A percentile compares a stretch with the other conserved stretches of the same genome.
phyloP scores from a whole-genome alignment of 2,797 vertebrate genomes.

The Sebastes hopkinsi region DNA sequence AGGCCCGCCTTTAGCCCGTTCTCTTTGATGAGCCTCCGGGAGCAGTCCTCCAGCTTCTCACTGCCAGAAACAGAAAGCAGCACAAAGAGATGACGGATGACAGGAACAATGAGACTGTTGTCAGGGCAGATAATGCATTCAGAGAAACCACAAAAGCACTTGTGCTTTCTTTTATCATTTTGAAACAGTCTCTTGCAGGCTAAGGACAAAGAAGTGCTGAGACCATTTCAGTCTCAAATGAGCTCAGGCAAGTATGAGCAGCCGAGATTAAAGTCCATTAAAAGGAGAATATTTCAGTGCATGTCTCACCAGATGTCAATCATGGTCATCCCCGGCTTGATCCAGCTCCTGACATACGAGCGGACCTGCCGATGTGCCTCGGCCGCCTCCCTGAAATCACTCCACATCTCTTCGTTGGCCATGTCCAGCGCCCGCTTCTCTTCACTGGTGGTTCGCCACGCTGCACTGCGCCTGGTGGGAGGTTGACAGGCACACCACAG shows the following conservation, averaged over 20 bases:
- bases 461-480: slow-evolving; percentile 87
- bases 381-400: slow-evolving; percentile 96
- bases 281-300: background rate
- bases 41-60: slow-evolving; percentile 97
- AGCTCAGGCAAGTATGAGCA: background rate
- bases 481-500: slow-evolving; percentile 4
- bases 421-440: slow-evolving; percentile 94
- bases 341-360: slow-evolving; percentile 95
- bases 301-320: slow-evolving; percentile 97
- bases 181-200: background rate
- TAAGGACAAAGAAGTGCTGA: background rate
- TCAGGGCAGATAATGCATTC: slow-evolving; percentile 1
- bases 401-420: slow-evolving; percentile 98
- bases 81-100: slow-evolving; percentile 8
- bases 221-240: background rate
- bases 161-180: background rate
- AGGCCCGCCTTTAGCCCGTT: slow-evolving; percentile 94
- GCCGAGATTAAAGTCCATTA: background rate
- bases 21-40: slow-evolving; percentile 95
- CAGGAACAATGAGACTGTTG: slow-evolving; percentile 16
- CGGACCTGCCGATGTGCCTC: slow-evolving; percentile 98
- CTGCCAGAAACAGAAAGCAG: slow-evolving; percentile 71
- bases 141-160: slow-evolving; percentile 1
- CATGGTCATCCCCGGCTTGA: slow-evolving; percentile 98
- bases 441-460: slow-evolving; percentile 92